Evolutionary conservation across 2,797 vertebrate species (phyloP).

Genomic region (Hylomyscus alleni): DNA sequence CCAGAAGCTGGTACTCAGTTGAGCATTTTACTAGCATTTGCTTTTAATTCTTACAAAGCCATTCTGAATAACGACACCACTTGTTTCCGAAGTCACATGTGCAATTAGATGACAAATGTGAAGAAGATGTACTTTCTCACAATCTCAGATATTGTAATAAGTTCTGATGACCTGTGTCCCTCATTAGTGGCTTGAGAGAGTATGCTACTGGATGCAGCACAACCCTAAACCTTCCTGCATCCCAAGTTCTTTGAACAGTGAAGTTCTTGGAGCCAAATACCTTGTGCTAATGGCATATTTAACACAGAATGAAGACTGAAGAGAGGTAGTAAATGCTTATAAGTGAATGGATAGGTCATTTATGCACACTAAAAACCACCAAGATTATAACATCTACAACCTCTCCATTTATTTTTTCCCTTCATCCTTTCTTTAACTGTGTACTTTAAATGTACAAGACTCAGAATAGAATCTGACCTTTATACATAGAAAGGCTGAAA

Average conservation of each 20-base stretch:
- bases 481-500: conserved; percentile 42
- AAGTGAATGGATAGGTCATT: conserved; percentile 22
- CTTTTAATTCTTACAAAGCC: conserved; percentile 59
- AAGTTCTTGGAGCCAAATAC: conserved; percentile 2
- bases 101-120: conserved; percentile 47
- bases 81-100: conserved; percentile 47
- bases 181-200: background rate
- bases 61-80: conserved; percentile 60
- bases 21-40: conserved; percentile 50
- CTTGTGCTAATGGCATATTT: conserved; percentile 24
- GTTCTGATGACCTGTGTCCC: conserved; percentile 49
- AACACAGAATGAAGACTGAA: conserved; percentile 47
- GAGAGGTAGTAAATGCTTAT: conserved; percentile 31
- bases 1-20: conserved; percentile 55
- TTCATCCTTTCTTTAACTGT: background rate
- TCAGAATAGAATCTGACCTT: conserved; percentile 17
- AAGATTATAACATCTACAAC: conserved; percentile 51
- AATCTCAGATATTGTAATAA: conserved; percentile 20
- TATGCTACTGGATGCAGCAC: conserved; percentile 31
- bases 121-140: background rate
- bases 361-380: conserved; percentile 29
- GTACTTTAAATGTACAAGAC: background rate
- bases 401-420: conserved; percentile 3
- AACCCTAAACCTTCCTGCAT: conserved; percentile 60
- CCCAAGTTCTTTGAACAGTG: conserved; percentile 38